Evolutionary conservation across 2,113 vertebrate species (phyloP).

Genomic region (Ursus arctos): DNA sequence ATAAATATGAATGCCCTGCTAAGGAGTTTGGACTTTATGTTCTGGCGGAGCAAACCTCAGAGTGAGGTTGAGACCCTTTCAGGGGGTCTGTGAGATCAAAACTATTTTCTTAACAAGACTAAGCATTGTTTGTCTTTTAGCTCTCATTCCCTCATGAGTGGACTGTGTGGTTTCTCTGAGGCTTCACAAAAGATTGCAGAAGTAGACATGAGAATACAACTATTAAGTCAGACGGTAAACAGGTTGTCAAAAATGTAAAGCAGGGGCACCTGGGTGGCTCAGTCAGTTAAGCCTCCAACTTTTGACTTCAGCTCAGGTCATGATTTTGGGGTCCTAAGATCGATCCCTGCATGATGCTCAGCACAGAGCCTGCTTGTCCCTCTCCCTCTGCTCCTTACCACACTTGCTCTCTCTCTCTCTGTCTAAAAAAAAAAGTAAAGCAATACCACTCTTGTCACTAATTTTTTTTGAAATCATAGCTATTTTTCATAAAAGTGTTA

Average conservation of each 20-base stretch:
- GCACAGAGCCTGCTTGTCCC: not conserved
- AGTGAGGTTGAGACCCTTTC: not conserved
- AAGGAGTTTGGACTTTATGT: not conserved
- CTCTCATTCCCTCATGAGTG: not conserved
- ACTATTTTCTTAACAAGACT: not conserved
- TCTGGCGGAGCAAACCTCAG: not conserved
- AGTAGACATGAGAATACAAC: not conserved
- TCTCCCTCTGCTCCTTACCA: not conserved
- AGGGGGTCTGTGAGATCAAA: not conserved
- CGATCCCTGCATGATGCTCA: not conserved
- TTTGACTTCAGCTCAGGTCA: not conserved
- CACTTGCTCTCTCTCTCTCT: not conserved
- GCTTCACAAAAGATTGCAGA: not conserved
- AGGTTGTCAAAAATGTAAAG: conserved; percentile 15
- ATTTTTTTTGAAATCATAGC: not conserved
- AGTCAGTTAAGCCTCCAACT: not conserved
- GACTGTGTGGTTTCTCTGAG: not conserved
- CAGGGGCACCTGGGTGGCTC: not conserved
- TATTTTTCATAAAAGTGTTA: conserved; percentile 22
- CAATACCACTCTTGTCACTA: not conserved
- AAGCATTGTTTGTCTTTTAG: not conserved
- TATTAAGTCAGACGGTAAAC: not conserved
- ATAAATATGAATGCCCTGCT: too few species aligned
- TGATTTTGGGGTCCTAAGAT: not conserved
- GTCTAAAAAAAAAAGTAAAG: not conserved